A percentile compares a stretch with the other conserved stretches of the same genome.
Evolutionary conservation across 1,140 invertebrate genomes (phyloP).

Genomic region (Pemphigus obesinymphae): DNA sequence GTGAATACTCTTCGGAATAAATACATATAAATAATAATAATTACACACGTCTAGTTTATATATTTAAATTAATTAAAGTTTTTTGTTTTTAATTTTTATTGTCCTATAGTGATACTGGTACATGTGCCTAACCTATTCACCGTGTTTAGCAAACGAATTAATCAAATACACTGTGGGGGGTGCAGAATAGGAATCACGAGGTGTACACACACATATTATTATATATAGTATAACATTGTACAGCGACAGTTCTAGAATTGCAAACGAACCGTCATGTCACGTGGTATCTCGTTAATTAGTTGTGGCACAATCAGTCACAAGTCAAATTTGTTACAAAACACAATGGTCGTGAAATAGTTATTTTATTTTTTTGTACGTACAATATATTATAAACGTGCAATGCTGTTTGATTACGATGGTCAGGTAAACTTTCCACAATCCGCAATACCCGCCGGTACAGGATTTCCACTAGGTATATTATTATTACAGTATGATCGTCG

Average conservation of each 20-base stretch:
- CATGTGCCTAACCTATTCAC: too few species aligned
- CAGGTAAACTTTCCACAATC: background rate
- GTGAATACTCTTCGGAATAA: background rate
- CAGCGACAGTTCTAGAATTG: constrained; percentile 5
- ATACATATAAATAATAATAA: background rate
- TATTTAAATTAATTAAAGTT: background rate
- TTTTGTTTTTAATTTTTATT: background rate
- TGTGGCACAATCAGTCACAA: background rate
- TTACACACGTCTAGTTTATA: too few species aligned
- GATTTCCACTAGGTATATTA: too few species aligned
- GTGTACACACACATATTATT: background rate
- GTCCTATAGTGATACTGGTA: too few species aligned
- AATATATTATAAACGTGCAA: background rate
- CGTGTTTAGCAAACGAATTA: background rate
- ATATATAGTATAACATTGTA: background rate
- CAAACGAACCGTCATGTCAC: background rate
- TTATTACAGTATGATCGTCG: too few species aligned
- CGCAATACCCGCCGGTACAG: background rate
- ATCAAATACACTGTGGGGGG: background rate
- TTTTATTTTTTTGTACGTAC: background rate
- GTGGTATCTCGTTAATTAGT: constrained; percentile 10
- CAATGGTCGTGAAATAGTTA: background rate
- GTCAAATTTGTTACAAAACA: background rate
- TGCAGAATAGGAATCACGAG: background rate
- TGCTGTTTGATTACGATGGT: background rate